Evolutionary conservation across 2,888 invertebrate genomes (phyloP).

Genomic region (Erebia ligea): DNA sequence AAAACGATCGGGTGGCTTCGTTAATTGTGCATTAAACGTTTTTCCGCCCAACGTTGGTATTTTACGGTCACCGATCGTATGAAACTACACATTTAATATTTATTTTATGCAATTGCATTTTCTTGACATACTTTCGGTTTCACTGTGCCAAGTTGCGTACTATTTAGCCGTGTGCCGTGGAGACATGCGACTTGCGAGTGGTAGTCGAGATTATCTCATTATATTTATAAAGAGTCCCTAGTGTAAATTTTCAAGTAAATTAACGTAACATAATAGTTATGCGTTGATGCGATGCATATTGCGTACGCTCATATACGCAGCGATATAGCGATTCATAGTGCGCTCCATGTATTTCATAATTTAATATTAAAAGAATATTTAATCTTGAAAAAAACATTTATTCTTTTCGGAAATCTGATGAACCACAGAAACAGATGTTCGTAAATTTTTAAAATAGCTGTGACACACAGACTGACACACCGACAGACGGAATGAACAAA

Average conservation of each 20-base stretch:
- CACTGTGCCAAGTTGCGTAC: slow-evolving; percentile 58
- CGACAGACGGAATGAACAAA: too few species aligned
- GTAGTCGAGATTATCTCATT: slow-evolving; percentile 22
- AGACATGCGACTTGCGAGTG: slow-evolving; percentile 59
- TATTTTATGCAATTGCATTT: slow-evolving; percentile 56
- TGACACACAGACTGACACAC: too few species aligned
- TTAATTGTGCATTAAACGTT: slow-evolving; percentile 23
- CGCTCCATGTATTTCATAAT: too few species aligned
- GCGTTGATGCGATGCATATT: too few species aligned
- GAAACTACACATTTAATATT: slow-evolving; percentile 33
- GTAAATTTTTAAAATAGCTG: too few species aligned
- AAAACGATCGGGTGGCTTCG: slow-evolving; percentile 24
- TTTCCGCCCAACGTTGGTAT: slow-evolving; percentile 15
- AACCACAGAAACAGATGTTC: too few species aligned
- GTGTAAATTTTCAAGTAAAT: background rate
- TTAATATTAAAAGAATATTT: too few species aligned
- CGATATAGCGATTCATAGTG: too few species aligned
- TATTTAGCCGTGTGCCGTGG: slow-evolving; percentile 55
- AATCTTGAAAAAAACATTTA: too few species aligned
- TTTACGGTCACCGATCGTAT: slow-evolving; percentile 31
- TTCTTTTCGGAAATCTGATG: too few species aligned
- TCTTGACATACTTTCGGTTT: slow-evolving; percentile 66
- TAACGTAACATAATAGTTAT: background rate
- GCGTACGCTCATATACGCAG: too few species aligned
- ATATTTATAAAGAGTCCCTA: background rate